Evolutionary conservation across 2,888 invertebrate species (phyloP).

Genomic region (Miltochrista miniata): DNA sequence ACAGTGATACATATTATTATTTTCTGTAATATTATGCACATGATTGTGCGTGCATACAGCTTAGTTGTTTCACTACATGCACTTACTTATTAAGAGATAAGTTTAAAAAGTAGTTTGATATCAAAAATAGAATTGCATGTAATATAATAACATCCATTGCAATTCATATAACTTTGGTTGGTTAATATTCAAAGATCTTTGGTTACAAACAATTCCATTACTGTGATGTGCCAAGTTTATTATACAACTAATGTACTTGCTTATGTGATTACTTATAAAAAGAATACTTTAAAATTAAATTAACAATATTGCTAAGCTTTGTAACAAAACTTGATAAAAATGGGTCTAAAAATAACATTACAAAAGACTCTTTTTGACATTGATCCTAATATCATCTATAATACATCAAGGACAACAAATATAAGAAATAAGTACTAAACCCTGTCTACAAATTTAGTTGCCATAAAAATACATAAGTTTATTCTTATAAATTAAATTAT

Average conservation of each 20-base stretch:
- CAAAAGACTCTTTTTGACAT: constrained; percentile 22
- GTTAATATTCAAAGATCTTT: constrained; percentile 50
- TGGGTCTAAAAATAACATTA: constrained; percentile 30
- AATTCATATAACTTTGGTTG: constrained; percentile 53
- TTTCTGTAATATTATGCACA: constrained; percentile 19
- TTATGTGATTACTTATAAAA: constrained; percentile 21
- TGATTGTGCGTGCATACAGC: constrained; percentile 17
- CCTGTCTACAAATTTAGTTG: constrained; percentile 24
- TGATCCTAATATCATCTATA: constrained; percentile 18
- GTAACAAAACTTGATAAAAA: constrained; percentile 28
- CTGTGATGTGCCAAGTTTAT: constrained; percentile 38
- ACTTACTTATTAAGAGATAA: constrained; percentile 19
- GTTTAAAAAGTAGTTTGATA: constrained; percentile 35
- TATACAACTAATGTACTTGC: constrained; percentile 34
- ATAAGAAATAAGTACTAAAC: constrained; percentile 37
- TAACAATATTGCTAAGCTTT: constrained; percentile 31
- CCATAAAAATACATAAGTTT: constrained; percentile 23
- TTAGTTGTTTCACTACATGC: constrained; percentile 14
- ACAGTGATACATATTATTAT: constrained; percentile 23
- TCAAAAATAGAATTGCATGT: constrained; percentile 50
- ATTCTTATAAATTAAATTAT: constrained; percentile 27
- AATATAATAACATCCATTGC: constrained; percentile 28
- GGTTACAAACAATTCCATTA: constrained; percentile 46
- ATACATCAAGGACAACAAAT: constrained; percentile 20
- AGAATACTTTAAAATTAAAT: constrained; percentile 30